Evolutionary conservation across 2,888 invertebrate genomes (phyloP).

Genomic region (Pandemis heparana): DNA sequence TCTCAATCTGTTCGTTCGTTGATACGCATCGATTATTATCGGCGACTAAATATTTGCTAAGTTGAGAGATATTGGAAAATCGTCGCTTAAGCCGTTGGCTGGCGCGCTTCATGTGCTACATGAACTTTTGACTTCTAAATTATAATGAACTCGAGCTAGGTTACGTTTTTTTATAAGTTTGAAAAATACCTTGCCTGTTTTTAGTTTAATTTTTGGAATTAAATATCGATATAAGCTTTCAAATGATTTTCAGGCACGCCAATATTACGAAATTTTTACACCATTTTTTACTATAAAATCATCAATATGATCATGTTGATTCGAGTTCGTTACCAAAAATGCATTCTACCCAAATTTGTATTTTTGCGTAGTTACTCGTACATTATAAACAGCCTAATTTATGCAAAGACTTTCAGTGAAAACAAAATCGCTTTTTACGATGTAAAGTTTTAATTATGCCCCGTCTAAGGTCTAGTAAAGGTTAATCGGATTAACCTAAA

Average conservation of each 20-base stretch:
- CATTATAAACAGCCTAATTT: too few species aligned
- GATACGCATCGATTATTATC: constrained; percentile 8
- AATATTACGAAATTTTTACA: neutral
- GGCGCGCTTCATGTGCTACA: neutral
- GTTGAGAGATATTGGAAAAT: neutral
- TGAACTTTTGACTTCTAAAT: constrained; percentile 1
- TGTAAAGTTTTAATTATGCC: too few species aligned
- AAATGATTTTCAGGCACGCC: neutral
- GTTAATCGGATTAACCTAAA: too few species aligned
- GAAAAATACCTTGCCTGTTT: neutral
- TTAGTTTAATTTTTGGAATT: neutral
- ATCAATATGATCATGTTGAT: too few species aligned
- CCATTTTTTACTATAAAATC: too few species aligned
- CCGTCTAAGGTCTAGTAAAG: too few species aligned
- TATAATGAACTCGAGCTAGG: neutral
- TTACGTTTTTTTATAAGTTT: neutral
- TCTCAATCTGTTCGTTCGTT: constrained; percentile 9
- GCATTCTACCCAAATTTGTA: too few species aligned
- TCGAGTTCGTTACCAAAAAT: too few species aligned
- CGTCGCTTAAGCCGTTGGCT: neutral
- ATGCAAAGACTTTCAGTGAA: too few species aligned
- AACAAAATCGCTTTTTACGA: too few species aligned
- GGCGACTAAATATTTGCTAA: neutral
- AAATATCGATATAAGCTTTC: neutral
- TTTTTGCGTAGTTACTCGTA: too few species aligned